Evolutionary conservation across 2,888 invertebrate genomes (phyloP), one percentile per base, ranked within the genome.

Genomic region (Sinopyrophorus schimmeli): DNA sequence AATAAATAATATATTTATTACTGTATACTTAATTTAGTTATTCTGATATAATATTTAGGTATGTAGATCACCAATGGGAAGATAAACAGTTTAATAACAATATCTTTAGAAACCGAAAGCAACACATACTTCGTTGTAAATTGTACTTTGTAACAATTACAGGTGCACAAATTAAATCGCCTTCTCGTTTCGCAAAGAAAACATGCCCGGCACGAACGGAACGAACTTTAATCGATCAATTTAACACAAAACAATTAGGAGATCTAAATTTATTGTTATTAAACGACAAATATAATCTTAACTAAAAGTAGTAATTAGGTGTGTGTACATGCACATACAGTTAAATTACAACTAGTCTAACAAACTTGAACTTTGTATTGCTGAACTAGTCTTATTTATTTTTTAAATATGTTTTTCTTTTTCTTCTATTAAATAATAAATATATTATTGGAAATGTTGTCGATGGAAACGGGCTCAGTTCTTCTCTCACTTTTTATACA

Each of bases 1-100:
- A 70, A 70, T 70, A 70, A 70, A 70, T 70, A 69, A 70, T 70
- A 62, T 59, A 64, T 70, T 68, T 70, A 67, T 68, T 65, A 64
- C 27, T 35, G 30, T 40, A 21, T 62, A 65, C 60, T 66, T 65
- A 65, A 42, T 46, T n/a, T 47, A 61, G 62, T 66, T 34, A 62
- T 53, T 61, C 57, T 66, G 63, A 66, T 67, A 67, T 64, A 64
- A 63, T 63, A 66, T n/a, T 62, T 63, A 66, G 61, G 17, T 24
- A 32, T 66, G 66, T 58, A 56, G 61, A 66, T 67, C 64, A 66
- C 63, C 63, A 64, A 62, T 57, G 60, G 53, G 56, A 60, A 55
- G 44, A 53, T 57, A n/a, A 53, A 46, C 40, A 60, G 55, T 54
- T 47, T 57, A 58, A 58, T 57, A 60, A 59, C 56, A 57, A 55